A percentile compares a stretch with the other conserved stretches of the same genome.
Evolutionary conservation across 2,113 vertebrate genomes (phyloP).

Genomic region (Burhinus oedicnemus): DNA sequence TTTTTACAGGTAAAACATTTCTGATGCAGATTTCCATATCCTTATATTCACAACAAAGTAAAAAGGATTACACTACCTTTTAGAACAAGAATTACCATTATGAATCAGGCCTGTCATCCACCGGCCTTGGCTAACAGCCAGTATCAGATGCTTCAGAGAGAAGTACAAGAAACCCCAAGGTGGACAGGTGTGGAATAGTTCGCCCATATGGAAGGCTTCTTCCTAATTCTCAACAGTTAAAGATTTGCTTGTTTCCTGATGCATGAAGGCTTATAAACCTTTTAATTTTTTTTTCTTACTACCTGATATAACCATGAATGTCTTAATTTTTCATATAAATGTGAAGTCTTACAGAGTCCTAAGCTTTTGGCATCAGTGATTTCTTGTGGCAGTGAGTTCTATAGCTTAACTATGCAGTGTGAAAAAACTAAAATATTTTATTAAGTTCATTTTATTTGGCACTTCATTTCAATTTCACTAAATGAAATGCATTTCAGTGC

Average conservation of each 20-base stretch:
- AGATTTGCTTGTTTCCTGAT: background rate
- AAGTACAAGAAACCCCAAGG: background rate
- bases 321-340: background rate
- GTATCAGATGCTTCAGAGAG: background rate
- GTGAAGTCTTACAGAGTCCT: background rate
- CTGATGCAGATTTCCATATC: background rate
- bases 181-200: constrained; percentile 8
- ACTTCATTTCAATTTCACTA: background rate
- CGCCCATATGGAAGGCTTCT: background rate
- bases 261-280: background rate
- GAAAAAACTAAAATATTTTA: background rate
- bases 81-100: background rate
- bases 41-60: background rate
- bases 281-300: background rate
- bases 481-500: background rate
- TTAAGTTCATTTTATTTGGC: background rate
- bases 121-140: constrained; percentile 1
- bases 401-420: background rate
- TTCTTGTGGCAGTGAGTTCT: background rate
- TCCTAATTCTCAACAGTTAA: background rate
- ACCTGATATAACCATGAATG: background rate
- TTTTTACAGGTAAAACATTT: background rate
- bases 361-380: background rate
- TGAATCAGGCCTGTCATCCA: background rate
- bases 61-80: background rate